Base-by-base conservation (phyloP, 1,140 invertebrate genomes). In the Cherax destructor region DNA sequence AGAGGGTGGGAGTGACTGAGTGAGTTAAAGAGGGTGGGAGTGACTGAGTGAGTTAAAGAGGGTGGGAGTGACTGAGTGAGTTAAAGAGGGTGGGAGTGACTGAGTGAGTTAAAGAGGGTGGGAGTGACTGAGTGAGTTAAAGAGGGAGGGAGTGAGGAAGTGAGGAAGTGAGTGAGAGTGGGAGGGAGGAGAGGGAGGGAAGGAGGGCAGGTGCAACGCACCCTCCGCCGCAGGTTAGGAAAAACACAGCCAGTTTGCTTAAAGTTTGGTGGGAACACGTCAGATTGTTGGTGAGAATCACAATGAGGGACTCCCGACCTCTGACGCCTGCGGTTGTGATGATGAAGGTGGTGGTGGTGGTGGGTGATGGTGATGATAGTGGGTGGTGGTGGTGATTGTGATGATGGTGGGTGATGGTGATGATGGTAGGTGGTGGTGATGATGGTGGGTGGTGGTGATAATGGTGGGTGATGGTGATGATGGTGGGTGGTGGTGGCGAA, bases 251-350 rank as follows among this genome's bases (percentile, higher is more conserved):
- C 56, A 69, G 24, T 84, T 84, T 69, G 83, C 59, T 49, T 30
- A 61, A 84, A 84, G 83, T 84, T 84, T 84, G 83, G 83, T 84
- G 83, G 83, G 83, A 84, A 84, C 72, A 65, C 83, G 83, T 72
- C 83, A 84, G 83, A 30, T 49, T 84, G 83, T 84, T 69, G 83
- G 56, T n/a, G 21, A 30, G 83, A 69, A 84, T 84, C 61, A 84
- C 83, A 84, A 84, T 84, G 83, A 84, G 79, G 56, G 72, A 72
- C 83, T 65, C 24, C 24, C 41, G 61, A 61, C 83, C 56, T 30
- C 56, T n/a, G 10, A 4, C n/a, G n/a, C 24, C 41, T 21, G 41
- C 16, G 59, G 65, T 49, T 50, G 69, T 21, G 6, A 5, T 74
- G 78, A 21, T 79, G 18, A 16, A 52, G 52, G 78, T 50, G 49